Percentiles rank a stretch among this genome's conserved stretches.
Conservation (phyloP, 2,888 invertebrate genomes). For the Eurois occulta region DNA sequence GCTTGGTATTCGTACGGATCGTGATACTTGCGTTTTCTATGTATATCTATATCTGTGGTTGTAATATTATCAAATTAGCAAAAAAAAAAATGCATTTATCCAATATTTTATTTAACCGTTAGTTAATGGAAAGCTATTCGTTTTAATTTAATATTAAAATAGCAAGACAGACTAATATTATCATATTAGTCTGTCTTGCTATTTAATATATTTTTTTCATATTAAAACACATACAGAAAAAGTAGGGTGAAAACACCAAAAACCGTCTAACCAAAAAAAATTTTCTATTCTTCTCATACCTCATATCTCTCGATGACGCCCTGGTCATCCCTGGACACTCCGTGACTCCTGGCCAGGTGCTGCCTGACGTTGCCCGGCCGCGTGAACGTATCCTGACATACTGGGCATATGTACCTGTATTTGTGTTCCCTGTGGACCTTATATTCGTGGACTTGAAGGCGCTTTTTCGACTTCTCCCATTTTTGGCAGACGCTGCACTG, state of each 20-base stretch:
- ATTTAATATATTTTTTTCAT: neutral
- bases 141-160: too few species aligned
- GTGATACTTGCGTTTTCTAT: too few species aligned
- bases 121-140: too few species aligned
- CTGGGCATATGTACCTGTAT: conserved; percentile 70
- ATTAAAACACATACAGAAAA: neutral
- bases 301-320: conserved; percentile 65
- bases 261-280: conserved; percentile 2
- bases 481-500: conserved; percentile 74
- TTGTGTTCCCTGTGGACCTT: conserved; percentile 68
- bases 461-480: conserved; percentile 74
- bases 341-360: conserved; percentile 68
- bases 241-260: conserved; percentile 14
- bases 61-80: too few species aligned
- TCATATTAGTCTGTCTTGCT: neutral
- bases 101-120: too few species aligned
- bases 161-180: too few species aligned
- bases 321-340: conserved; percentile 65
- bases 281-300: conserved; percentile 18
- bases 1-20: too few species aligned
- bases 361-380: conserved; percentile 67
- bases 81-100: too few species aligned
- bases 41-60: too few species aligned
- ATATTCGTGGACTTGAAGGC: conserved; percentile 72
- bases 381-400: conserved; percentile 70